A percentile compares a stretch with the other conserved stretches of the same genome.
These are phyloP conservation scores for Zaprionus lachaisei DNA, from an alignment of 1,140 invertebrate genomes.

Conservation along the genomic window DNA sequence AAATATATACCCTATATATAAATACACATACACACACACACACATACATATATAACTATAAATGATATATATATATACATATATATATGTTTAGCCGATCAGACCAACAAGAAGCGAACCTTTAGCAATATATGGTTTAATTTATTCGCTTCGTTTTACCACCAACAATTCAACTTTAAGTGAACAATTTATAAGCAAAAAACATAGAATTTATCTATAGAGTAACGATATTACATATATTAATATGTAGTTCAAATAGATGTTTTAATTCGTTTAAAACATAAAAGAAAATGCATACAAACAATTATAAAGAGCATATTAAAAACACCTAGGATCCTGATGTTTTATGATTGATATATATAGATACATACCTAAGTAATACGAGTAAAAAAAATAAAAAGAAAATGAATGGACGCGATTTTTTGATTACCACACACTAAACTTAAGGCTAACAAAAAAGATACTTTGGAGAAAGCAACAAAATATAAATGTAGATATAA, in stretches of 20 bases:
- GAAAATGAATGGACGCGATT: conserved; percentile 34
- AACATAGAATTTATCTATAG: conserved; percentile 31
- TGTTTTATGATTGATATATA: conserved; percentile 62
- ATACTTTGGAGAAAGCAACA: conserved; percentile 58
- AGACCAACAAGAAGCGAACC: conserved; percentile 47
- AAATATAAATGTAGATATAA: conserved; percentile 73
- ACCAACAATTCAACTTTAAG: conserved; percentile 51
- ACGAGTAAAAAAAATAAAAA: conserved; percentile 32
- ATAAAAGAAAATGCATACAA: conserved; percentile 30
- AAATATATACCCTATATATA: conserved; percentile 42
- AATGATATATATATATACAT: background rate
- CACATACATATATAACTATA: conserved; percentile 8
- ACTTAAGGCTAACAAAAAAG: conserved; percentile 56
- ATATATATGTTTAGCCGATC: conserved; percentile 4
- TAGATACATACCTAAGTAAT: conserved; percentile 53
- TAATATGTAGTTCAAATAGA: conserved; percentile 60
- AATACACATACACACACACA: conserved; percentile 5
- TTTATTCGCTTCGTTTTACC: conserved; percentile 36
- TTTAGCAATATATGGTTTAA: conserved; percentile 37
- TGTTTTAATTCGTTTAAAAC: conserved; percentile 77
- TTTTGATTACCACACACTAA: conserved; percentile 66
- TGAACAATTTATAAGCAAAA: conserved; percentile 38
- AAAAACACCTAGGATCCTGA: conserved; percentile 37
- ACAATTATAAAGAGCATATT: conserved; percentile 41
- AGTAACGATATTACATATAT: conserved; percentile 33